A percentile compares a stretch with the other conserved stretches of the same genome.
These are phyloP conservation scores for Acanthurus lineatus DNA, from an alignment of 2,797 vertebrate genomes.

Conservation along the genomic window DNA sequence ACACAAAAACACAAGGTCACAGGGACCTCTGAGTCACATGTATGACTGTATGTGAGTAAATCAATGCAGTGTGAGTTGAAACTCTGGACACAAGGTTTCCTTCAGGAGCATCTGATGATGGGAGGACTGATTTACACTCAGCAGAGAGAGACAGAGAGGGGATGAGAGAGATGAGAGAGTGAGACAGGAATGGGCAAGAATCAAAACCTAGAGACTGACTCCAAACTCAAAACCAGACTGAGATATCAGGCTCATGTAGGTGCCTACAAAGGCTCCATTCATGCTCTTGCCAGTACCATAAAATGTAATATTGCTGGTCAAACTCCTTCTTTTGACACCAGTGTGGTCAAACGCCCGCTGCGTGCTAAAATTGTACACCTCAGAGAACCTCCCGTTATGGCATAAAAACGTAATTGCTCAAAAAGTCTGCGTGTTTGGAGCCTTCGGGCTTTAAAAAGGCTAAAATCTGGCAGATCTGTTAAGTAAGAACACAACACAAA, in stretches of 20 bases:
- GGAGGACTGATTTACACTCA: conserved; percentile 33
- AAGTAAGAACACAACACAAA: conserved; percentile 16
- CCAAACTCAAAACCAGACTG: background rate
- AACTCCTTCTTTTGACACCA: no score
- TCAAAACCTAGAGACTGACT: background rate
- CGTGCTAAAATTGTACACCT: conserved; percentile 13
- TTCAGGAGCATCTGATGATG: conserved; percentile 41
- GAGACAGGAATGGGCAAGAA: background rate
- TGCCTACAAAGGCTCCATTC: no score
- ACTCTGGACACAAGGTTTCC: conserved; percentile 29
- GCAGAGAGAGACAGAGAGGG: background rate
- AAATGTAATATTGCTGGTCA: no score
- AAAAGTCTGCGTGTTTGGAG: conserved; percentile 18
- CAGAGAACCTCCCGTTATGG: conserved; percentile 25
- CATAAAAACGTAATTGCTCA: conserved; percentile 9
- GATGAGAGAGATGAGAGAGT: background rate
- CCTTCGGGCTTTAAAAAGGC: conserved; percentile 30
- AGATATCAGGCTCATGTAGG: background rate
- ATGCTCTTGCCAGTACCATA: no score
- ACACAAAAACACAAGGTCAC: conserved; percentile 27
- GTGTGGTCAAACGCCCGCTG: background rate
- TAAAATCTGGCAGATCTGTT: conserved; percentile 32
- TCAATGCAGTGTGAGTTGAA: conserved; percentile 23
- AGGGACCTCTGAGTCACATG: conserved; percentile 18
- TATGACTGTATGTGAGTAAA: conserved; percentile 28